Evolutionary conservation across 2,888 invertebrate genomes (phyloP), one percentile per base, ranked within the genome.

Genomic region (Matsumyia berberina): DNA sequence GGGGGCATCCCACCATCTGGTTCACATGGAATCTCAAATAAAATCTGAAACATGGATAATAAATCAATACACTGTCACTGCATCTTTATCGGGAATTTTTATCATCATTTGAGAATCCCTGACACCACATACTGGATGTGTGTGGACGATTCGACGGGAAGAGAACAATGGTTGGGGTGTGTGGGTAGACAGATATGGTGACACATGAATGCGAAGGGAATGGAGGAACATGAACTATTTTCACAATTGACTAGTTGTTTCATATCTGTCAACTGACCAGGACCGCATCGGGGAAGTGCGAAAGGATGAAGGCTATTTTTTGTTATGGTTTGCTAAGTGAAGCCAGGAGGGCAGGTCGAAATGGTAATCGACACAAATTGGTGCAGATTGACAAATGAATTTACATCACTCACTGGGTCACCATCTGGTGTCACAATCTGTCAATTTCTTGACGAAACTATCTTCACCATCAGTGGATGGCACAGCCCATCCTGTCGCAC

Each of bases 41-140:
- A 55, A 62, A 46, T 17, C 29, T 2, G 46, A 55, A 74, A 57
- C 64, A 67, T 53, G 73, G 67, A 74, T 80, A 73, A 67, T 80
- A 80, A 80, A 80, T 80, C 80, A 80, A 67, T 80, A 80, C 57
- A 53, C 73, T 80, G 73, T 80, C 80, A 60, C 15, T 80, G 80
- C 73, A 80, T 80, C 58, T 73, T 66, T 67, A 66, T 76, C 67
- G 39, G 37, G 57, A 55, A 57, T 62, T 70, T 57, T 55, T 55
- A 42, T 67, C 67, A 67, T 67, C 67, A 29, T 55, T 42, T 15
- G 9, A 37, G 51, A 51, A 66, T 66, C 39, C 66, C 49, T 67
- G 53, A 67, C 42, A 55, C 17, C 19, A 9, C 5, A 33, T 29
- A 60, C 44, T 17, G 12, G 35, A 1, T 55, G 53, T 29, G 55